Evolutionary conservation across 2,888 invertebrate genomes (phyloP).

Genomic region (Ditylenchus weischeri): DNA sequence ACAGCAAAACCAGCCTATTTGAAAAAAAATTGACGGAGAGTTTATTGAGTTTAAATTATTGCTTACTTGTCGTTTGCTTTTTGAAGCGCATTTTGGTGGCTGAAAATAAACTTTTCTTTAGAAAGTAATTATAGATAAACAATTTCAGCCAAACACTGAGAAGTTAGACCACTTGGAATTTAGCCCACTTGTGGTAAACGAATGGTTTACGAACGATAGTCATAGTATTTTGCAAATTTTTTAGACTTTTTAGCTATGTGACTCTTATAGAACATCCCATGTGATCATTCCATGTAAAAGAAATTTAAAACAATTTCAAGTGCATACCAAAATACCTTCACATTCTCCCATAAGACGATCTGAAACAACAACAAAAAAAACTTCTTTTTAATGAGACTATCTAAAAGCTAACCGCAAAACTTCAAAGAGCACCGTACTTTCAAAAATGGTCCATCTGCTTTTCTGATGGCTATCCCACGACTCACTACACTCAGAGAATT

Average conservation of each 20-base stretch:
- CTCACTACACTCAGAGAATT: constrained; percentile 19
- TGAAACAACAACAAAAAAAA: constrained; percentile 31
- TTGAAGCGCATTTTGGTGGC: constrained; percentile 24
- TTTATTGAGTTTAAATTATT: not conserved
- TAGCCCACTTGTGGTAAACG: too few species aligned
- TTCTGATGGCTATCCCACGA: constrained; percentile 21
- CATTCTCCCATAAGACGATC: constrained; percentile 40
- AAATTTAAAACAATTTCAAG: too few species aligned
- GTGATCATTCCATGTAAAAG: too few species aligned
- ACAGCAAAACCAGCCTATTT: constrained; percentile 26
- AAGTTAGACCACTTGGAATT: too few species aligned
- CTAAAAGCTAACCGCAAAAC: constrained; percentile 1
- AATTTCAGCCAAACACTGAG: too few species aligned
- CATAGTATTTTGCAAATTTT: too few species aligned
- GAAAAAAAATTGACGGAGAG: not conserved
- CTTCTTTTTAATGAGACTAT: not conserved
- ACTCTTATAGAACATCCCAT: too few species aligned
- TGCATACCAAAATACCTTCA: constrained; percentile 35
- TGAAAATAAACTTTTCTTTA: constrained; percentile 7
- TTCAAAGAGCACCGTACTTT: constrained; percentile 30
- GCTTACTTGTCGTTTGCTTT: constrained; percentile 5
- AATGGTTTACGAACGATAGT: too few species aligned
- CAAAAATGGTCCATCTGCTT: constrained; percentile 33
- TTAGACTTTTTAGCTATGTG: too few species aligned
- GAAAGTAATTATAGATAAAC: too few species aligned